Evolutionary conservation across 2,888 invertebrate genomes (phyloP), one percentile per base, ranked within the genome.

Genomic region (Pollenia labialis): DNA sequence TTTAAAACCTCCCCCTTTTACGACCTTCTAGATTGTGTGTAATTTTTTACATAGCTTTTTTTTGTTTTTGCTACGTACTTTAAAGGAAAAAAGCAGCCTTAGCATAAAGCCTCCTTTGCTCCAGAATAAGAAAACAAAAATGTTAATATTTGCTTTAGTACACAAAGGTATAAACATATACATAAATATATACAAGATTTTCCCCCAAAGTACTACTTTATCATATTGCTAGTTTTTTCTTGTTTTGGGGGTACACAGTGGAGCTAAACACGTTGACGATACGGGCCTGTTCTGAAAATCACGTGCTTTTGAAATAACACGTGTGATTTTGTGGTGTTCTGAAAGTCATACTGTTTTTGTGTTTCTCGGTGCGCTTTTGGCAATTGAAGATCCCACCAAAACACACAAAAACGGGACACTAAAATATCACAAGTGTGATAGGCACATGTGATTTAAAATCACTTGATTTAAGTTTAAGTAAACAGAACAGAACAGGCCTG

Each of bases 1-100:
- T 81, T 84, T 84, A 74, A 81, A 84, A 84, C 81, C 87, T 84
- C 81, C 87, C 87, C 60, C 23, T 81, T 84, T 81, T 68, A 56
- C 60, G 77, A 77, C 76, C 76, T 83, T 66, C 62, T 74, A 44
- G 58, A 44, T 62, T 46, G 8, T 72, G 42, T 62, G 12, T 42
- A 44, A 44, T 50, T 71, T 71, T 32, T 42, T 44, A 8, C 14
- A 9, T 32, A 14, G 6, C 18, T 69, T 42, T 48, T 52, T 66
- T 52, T 66, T 23, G 44, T 23, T 71, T 48, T 0, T 62, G 11
- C 54, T 72, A 7, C 42, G 18, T 50, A 48, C 60, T 71, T 23
- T 48, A 48, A 76, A 48, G 68, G 58, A 80, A 64, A 72, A 68
- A 79, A 66, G 46, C 76, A 64, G 52, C 64, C 16, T 77, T 66